Percentiles rank a stretch among this genome's conserved stretches.
Conservation (phyloP, 2,113 vertebrate species). For the Uria lomvia region DNA sequence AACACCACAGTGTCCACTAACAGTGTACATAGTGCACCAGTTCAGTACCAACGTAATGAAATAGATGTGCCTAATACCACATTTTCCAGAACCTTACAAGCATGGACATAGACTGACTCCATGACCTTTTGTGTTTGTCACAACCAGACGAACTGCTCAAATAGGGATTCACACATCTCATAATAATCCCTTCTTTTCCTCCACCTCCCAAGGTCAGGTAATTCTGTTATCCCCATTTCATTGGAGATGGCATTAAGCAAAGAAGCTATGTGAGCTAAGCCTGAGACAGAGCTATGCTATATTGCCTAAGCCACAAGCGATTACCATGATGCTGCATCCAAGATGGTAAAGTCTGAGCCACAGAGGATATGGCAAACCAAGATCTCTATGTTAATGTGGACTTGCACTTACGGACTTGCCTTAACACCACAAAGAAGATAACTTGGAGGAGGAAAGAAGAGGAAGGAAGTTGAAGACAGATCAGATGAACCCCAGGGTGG, state of each 20-base stretch:
- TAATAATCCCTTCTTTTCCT: neutral
- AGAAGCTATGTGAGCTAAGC: neutral
- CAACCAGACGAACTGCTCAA: neutral
- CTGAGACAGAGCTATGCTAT: neutral
- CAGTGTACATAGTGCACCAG: neutral
- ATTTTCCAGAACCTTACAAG: neutral
- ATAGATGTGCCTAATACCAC: neutral
- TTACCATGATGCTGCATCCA: fast-evolving
- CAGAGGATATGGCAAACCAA: neutral
- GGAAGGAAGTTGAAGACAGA: neutral
- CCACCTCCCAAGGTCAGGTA: neutral
- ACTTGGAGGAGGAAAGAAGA: neutral
- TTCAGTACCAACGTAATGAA: neutral
- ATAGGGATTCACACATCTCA: neutral
- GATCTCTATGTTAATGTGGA: neutral
- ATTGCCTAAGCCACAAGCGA: neutral
- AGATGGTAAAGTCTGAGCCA: neutral
- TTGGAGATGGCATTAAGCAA: neutral
- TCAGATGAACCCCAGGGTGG: neutral
- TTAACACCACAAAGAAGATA: neutral
- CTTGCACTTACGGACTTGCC: neutral
- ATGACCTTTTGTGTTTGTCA: neutral
- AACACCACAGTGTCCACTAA: neutral
- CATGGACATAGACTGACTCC: neutral
- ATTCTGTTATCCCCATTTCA: neutral